These are phyloP conservation scores for Zhengitettix transpicula DNA, from an alignment of 2,888 invertebrate genomes.

Conservation along the genomic window DNA sequence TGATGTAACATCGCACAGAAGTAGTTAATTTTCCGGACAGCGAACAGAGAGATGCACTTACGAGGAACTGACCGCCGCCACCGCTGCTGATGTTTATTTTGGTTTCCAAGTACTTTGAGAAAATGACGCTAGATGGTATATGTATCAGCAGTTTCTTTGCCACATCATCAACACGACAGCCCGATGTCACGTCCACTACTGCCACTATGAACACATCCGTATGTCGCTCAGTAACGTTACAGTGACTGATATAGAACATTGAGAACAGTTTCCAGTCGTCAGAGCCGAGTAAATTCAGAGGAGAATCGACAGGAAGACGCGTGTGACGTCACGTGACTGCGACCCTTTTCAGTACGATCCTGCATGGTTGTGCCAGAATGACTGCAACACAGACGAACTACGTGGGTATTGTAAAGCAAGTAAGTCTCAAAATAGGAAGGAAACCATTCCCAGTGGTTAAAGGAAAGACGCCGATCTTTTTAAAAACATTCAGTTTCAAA, in stretches of 20 bases:
- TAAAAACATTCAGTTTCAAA: not conserved
- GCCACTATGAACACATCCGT: too few relatives aligned
- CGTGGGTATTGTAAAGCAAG: constrained; percentile 44
- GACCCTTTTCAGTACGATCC: constrained; percentile 12
- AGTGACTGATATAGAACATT: not conserved
- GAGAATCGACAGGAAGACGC: constrained; percentile 2
- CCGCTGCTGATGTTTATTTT: too few relatives aligned
- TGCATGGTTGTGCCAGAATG: constrained; percentile 17
- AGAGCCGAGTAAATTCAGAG: not conserved
- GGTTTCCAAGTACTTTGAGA: not conserved
- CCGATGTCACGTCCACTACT: not conserved
- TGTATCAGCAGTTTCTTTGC: constrained; percentile 3
- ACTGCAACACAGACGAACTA: constrained; percentile 30
- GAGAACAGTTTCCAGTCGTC: too few relatives aligned
- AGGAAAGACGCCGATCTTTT: not conserved
- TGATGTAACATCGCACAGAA: too few relatives aligned
- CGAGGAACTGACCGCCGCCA: too few relatives aligned
- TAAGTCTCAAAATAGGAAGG: constrained; percentile 16
- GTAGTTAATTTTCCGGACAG: too few relatives aligned
- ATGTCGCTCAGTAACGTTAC: not conserved
- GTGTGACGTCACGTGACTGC: constrained; percentile 13
- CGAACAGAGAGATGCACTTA: too few relatives aligned
- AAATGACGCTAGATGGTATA: constrained; percentile 6
- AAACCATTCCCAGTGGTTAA: not conserved
- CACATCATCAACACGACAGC: constrained; percentile 7